Evolutionary conservation across 2,113 vertebrate species (phyloP).

Genomic region (Notiomystis cincta): DNA sequence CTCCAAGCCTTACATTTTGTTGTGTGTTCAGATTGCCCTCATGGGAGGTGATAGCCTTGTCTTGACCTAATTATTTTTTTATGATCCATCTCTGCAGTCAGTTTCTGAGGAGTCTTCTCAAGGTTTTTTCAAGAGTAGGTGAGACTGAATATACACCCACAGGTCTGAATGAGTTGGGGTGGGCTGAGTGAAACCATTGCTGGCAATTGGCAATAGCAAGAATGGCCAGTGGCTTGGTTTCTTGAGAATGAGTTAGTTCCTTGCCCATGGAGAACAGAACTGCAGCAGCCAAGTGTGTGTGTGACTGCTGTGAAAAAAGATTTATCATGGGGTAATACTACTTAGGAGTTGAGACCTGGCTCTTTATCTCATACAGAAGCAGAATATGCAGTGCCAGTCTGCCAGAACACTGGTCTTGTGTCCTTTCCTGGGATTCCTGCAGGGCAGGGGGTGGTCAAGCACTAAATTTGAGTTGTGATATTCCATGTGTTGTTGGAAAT

Average conservation of each 20-base stretch:
- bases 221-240: background rate
- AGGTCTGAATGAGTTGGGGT: background rate
- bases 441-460: fast-evolving
- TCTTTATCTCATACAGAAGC: background rate
- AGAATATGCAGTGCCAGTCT: background rate
- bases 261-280: background rate
- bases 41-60: background rate
- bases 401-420: background rate
- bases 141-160: background rate
- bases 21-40: background rate
- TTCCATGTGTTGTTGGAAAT: background rate
- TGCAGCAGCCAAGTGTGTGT: background rate
- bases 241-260: background rate
- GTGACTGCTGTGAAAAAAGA: background rate
- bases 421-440: background rate
- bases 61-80: background rate
- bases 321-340: background rate
- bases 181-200: background rate
- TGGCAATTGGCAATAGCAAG: background rate
- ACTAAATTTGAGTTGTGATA: background rate
- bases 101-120: background rate
- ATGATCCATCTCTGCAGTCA: background rate
- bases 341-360: background rate
- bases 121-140: background rate
- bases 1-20: background rate